Base-by-base conservation (phyloP, 2,888 invertebrate species). In the Marasmarcha lunaedactyla region DNA sequence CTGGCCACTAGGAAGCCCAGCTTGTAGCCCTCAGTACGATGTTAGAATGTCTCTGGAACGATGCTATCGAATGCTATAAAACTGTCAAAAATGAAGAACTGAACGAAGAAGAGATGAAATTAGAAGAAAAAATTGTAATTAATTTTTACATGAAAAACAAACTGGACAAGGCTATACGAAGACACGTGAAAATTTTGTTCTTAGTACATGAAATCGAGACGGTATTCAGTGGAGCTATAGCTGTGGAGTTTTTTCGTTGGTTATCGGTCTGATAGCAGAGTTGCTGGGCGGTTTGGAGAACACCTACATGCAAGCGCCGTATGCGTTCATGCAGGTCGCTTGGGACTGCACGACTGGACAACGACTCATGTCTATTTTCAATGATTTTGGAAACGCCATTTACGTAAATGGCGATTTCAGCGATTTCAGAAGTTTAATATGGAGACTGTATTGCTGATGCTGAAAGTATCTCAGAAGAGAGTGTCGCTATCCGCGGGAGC, bases 371-470 rank as follows among this genome's bases (percentile, higher is more conserved):
- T 68, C 74, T n/a, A 69, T 73, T 0, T 61, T 59, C 40, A 12
- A 46, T 0, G 36, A 40, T 0, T 71, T 76, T 14, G 65, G 68
- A 36, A 41, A 43, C 0, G 62, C 73, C 0, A 59, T 76, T 0
- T 76, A 73, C n/a, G n/a, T 26, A 50, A 51, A 27, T 69, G 67
- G 33, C 57, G 66, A 25, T 77, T 76, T 74, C 74, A 76, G 48
- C 63, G 65, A 12, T 72, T 71, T 14, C 57, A 68, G 36, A 54
- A 43, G 1, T 14, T 39, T 1, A 74, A 73, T 37, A 67, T 55
- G 63, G 69, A 57, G 41, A 60, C 59, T 11, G 58, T 73, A 0
- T 39, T 62, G 9, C 33, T 71, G 2, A 62, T 76, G 46, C 48
- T 74, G 14, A 62, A 61, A 39, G 67, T 48, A 37, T 46, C 72